phyloP scores from a whole-genome alignment of 2,113 vertebrate species.

The Strix aluco region DNA sequence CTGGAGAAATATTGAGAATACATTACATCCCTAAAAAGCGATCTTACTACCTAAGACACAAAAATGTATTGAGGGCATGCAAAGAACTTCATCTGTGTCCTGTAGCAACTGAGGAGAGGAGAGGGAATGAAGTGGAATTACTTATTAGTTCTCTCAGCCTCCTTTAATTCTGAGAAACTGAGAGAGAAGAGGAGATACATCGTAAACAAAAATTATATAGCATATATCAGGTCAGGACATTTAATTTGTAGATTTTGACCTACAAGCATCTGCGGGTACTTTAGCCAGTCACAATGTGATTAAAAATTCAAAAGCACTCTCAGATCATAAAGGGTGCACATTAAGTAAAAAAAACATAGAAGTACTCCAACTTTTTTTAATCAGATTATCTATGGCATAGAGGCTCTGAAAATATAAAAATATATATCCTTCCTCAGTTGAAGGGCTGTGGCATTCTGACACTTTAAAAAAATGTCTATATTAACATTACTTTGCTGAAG shows the following conservation, averaged over 20 bases:
- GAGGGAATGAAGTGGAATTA: neutral
- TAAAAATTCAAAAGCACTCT: neutral
- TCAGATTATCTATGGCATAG: neutral
- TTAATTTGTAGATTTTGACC: neutral
- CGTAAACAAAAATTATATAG: neutral
- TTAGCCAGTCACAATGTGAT: neutral
- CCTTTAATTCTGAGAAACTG: neutral
- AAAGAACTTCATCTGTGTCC: neutral
- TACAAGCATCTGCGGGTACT: neutral
- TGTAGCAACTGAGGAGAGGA: neutral
- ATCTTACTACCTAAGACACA: neutral
- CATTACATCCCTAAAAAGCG: neutral
- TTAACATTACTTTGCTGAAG: neutral
- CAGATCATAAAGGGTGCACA: neutral
- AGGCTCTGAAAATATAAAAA: neutral
- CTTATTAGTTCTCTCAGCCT: neutral
- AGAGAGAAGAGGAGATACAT: neutral
- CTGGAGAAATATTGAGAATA: neutral
- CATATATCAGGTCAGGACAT: accelerated
- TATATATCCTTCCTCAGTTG: neutral
- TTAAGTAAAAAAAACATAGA: neutral
- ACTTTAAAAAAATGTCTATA: neutral
- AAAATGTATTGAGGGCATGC: neutral
- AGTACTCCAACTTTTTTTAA: neutral
- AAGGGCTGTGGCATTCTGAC: neutral